Percentiles rank a stretch among this genome's conserved stretches.
Evolutionary conservation across 2,888 invertebrate species (phyloP).

Genomic region (Altica lythri): DNA sequence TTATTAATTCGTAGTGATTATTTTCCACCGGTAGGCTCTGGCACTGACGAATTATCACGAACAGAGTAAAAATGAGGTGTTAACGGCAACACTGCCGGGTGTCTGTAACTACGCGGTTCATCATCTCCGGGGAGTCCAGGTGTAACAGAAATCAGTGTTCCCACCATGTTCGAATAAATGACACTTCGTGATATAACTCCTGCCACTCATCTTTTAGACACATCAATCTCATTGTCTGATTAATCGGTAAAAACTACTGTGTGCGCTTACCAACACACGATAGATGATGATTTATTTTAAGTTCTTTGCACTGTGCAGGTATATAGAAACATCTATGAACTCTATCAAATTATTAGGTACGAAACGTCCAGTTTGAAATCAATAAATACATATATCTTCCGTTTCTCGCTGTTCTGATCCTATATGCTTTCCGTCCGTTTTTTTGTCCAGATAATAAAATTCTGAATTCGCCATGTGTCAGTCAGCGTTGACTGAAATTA

Average conservation of each 20-base stretch:
- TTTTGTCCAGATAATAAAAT: slow-evolving; percentile 39
- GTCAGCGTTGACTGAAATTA: slow-evolving; percentile 45
- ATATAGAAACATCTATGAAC: too few species aligned
- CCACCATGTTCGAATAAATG: slow-evolving; percentile 53
- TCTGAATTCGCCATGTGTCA: slow-evolving; percentile 45
- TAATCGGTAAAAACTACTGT: slow-evolving; percentile 26
- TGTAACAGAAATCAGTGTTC: slow-evolving; percentile 51
- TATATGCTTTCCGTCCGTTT: slow-evolving; percentile 18
- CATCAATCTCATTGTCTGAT: slow-evolving; percentile 35
- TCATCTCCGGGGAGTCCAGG: slow-evolving; percentile 54
- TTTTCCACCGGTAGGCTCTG: background rate
- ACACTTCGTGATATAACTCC: slow-evolving; percentile 53
- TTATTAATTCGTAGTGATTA: too few species aligned
- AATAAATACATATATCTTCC: slow-evolving; percentile 1
- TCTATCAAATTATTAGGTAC: too few species aligned
- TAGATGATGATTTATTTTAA: too few species aligned
- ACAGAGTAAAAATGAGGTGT: slow-evolving; percentile 12
- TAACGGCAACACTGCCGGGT: slow-evolving; percentile 43
- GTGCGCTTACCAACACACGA: background rate
- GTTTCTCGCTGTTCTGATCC: slow-evolving; percentile 3
- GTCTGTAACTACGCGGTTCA: slow-evolving; percentile 40
- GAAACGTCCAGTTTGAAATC: too few species aligned
- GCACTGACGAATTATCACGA: slow-evolving; percentile 16
- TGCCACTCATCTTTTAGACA: slow-evolving; percentile 42
- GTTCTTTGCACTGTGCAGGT: too few species aligned